These are phyloP conservation scores for Ginglymostoma cirratum DNA, from an alignment of 2,113 vertebrate species.

Conservation along the genomic window DNA sequence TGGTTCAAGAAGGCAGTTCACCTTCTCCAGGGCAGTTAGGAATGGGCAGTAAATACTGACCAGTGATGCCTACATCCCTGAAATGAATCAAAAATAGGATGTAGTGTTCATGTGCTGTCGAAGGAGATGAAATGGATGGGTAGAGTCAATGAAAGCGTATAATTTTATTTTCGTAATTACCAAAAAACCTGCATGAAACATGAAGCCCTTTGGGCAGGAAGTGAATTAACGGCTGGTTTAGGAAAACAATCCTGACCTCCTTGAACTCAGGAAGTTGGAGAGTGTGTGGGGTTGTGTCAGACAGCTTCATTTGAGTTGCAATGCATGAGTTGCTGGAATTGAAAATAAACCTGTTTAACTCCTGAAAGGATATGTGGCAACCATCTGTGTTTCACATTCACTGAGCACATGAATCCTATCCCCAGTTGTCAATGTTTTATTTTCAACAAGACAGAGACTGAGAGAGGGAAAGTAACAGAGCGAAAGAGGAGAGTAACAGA, in stretches of 20 bases:
- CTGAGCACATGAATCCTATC: not conserved
- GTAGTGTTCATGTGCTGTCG: not conserved
- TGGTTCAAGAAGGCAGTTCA: not conserved
- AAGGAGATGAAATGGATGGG: not conserved
- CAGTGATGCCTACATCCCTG: not conserved
- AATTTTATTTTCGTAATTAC: not conserved
- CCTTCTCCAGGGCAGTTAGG: not conserved
- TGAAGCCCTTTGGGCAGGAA: not conserved
- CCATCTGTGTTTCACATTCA: not conserved
- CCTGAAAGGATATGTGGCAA: not conserved
- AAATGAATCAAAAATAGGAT: not conserved
- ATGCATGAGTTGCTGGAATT: not conserved
- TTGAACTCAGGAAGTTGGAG: constrained; percentile 2
- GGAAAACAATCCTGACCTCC: not conserved
- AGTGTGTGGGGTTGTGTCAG: not conserved
- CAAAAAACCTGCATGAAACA: not conserved
- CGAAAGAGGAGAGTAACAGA: not conserved
- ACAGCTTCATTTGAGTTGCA: not conserved
- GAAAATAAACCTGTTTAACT: not conserved
- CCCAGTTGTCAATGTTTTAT: not conserved
- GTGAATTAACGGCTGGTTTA: not conserved
- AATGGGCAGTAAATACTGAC: not conserved
- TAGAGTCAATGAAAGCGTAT: not conserved
- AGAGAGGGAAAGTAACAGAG: not conserved
- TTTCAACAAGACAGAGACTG: not conserved